A percentile compares a stretch with the other conserved stretches of the same genome.
Evolutionary conservation across 2,113 vertebrate species (phyloP).

Genomic region (Dasypus novemcinctus): DNA sequence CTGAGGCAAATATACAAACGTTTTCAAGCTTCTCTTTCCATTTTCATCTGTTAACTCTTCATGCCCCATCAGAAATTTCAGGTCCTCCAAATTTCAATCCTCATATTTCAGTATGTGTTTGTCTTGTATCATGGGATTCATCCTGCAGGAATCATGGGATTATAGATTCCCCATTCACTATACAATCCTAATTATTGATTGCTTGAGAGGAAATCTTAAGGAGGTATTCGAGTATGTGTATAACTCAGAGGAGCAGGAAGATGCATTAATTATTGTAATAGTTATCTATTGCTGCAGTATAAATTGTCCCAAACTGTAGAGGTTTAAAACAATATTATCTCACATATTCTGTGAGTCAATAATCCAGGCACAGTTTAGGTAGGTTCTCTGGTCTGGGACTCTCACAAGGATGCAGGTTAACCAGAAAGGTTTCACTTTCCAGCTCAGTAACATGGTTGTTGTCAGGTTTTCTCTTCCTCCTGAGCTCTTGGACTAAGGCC

Average conservation of each 20-base stretch:
- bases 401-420: background rate
- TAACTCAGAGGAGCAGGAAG: background rate
- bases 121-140: too few species aligned
- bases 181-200: background rate
- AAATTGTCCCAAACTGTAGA: background rate
- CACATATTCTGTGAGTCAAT: background rate
- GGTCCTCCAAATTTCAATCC: background rate
- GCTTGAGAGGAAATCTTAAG: background rate
- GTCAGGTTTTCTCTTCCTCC: background rate
- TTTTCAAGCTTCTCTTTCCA: too few species aligned
- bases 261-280: background rate
- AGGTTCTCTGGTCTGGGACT: background rate
- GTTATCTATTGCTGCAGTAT: background rate
- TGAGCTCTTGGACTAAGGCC: background rate
- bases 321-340: background rate
- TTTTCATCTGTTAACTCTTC: background rate
- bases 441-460: background rate
- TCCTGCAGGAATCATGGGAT: too few species aligned
- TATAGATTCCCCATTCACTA: background rate
- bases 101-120: background rate
- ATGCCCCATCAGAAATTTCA: background rate
- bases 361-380: background rate
- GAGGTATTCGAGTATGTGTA: background rate
- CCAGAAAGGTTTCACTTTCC: background rate
- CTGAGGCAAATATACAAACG: background rate